These are phyloP conservation scores for Ochropleura leucogaster DNA, from an alignment of 2,888 invertebrate genomes.

Conservation along the genomic window DNA sequence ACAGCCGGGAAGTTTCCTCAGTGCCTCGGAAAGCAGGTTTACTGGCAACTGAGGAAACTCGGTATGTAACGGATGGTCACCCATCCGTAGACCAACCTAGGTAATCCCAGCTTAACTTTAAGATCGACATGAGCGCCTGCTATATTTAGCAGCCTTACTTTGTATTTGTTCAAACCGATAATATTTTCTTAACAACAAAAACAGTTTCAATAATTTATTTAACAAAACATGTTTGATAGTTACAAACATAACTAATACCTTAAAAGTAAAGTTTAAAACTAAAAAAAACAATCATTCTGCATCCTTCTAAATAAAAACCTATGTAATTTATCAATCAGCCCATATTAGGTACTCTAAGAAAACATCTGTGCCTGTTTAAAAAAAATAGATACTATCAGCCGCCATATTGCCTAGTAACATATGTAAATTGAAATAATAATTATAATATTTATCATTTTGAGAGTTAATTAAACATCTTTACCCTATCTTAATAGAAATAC, in stretches of 20 bases:
- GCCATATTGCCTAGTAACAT: conserved; percentile 29
- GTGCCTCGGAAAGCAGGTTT: too few species aligned
- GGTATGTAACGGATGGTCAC: too few species aligned
- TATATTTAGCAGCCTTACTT: background rate
- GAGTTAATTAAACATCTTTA: conserved; percentile 63
- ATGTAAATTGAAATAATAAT: conserved; percentile 66
- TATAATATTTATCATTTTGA: conserved; percentile 67
- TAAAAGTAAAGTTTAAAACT: background rate
- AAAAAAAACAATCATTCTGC: background rate
- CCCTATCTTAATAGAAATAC: conserved; percentile 60
- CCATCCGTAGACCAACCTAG: too few species aligned
- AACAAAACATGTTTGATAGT: background rate
- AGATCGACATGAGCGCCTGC: too few species aligned
- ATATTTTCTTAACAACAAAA: background rate
- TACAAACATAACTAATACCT: background rate
- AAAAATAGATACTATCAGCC: conserved; percentile 26
- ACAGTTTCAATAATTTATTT: background rate
- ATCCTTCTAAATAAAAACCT: conserved; percentile 14
- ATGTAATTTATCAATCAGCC: conserved; percentile 42
- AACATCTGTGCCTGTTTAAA: conserved; percentile 21
- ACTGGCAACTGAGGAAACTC: too few species aligned
- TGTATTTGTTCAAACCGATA: background rate
- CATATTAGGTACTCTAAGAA: conserved; percentile 32
- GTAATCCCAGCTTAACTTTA: too few species aligned
- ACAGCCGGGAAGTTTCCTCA: too few species aligned